Evolutionary conservation across 2,113 vertebrate species (phyloP).

Genomic region (Catharus fuscescens): DNA sequence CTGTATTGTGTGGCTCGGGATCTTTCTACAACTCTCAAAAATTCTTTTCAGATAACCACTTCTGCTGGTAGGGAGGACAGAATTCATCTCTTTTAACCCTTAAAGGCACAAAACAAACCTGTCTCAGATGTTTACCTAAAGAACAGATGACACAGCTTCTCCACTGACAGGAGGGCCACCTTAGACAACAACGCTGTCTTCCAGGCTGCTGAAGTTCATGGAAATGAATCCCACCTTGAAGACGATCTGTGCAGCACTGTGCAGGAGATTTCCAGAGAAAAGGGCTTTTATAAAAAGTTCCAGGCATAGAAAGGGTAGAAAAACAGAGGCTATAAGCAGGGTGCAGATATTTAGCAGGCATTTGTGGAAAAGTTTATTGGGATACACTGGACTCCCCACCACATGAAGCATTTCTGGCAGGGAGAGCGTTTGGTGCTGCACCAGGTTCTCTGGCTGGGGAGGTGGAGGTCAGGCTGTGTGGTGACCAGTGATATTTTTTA

Average conservation of each 20-base stretch:
- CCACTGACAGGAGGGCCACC: neutral
- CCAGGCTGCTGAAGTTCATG: neutral
- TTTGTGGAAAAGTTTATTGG: neutral
- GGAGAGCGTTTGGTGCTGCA: fast-evolving
- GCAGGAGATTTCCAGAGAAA: neutral
- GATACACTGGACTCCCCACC: neutral
- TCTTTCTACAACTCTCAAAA: neutral
- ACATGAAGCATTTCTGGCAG: neutral
- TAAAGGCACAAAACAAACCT: neutral
- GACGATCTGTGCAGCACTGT: neutral
- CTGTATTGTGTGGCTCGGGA: neutral
- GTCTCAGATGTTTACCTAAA: neutral
- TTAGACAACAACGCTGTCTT: neutral
- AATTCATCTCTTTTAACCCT: neutral
- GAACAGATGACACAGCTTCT: neutral
- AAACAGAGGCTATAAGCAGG: neutral
- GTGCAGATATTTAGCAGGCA: neutral
- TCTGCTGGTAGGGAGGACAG: neutral
- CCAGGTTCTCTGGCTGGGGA: neutral
- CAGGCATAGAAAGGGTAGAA: neutral
- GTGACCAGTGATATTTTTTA: neutral
- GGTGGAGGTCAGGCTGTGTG: neutral
- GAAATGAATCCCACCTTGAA: neutral
- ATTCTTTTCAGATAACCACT: neutral
- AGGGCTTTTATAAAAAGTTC: neutral